Conservation (phyloP, 2,797 vertebrate genomes). For the Falco berigora region DNA sequence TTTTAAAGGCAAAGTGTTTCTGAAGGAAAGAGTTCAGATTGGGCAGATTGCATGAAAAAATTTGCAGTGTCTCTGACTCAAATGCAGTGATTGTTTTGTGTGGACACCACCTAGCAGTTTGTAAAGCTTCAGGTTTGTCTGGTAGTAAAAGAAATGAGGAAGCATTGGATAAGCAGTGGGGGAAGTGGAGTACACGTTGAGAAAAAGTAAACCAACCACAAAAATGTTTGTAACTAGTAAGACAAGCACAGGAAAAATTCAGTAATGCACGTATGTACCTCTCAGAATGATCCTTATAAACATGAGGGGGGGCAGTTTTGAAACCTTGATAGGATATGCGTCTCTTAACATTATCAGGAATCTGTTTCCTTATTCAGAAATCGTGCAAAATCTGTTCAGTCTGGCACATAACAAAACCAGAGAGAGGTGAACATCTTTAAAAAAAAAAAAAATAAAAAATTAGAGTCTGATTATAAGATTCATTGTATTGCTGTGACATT, state of each 20-base stretch:
- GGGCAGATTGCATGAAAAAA: slow-evolving; percentile 65
- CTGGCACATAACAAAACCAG: not conserved
- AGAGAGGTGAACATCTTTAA: not conserved
- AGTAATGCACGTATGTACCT: not conserved
- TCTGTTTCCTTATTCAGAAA: not conserved
- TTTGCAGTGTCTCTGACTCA: slow-evolving; percentile 13
- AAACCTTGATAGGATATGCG: not conserved
- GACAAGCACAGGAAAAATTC: not conserved
- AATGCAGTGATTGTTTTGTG: slow-evolving; percentile 28
- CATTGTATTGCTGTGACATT: not conserved
- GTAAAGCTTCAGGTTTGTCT: slow-evolving; percentile 24
- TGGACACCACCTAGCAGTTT: slow-evolving; percentile 42
- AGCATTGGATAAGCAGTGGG: not conserved
- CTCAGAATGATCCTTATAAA: not conserved
- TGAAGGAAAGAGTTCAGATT: slow-evolving; percentile 69
- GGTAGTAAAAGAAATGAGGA: not conserved
- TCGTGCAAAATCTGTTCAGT: not conserved
- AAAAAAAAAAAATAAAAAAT: not conserved
- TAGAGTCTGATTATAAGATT: not conserved
- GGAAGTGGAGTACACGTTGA: not conserved
- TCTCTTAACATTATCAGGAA: not conserved
- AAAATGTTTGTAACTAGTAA: not conserved
- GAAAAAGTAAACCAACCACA: not conserved
- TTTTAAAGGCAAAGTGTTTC: slow-evolving; percentile 74
- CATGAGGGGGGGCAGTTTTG: not conserved